Evolutionary conservation across 2,888 invertebrate species (phyloP), one percentile per base, ranked within the genome.

Genomic region (Tachina grossa): DNA sequence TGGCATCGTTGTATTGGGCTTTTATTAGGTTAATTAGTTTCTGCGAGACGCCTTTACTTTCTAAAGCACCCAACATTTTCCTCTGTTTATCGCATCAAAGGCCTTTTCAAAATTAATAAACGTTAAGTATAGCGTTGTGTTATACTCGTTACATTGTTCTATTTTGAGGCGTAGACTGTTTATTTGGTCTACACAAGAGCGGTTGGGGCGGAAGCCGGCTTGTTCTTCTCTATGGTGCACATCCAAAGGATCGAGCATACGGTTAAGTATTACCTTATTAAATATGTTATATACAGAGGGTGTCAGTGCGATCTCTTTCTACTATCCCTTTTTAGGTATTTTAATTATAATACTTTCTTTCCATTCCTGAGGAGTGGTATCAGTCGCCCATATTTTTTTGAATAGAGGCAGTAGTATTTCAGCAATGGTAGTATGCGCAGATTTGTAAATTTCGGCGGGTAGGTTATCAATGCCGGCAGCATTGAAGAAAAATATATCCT

Each of bases 1-100:
- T 55, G 1, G 19, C 11, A 22, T 22, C 10, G 11, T 11, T 55
- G 22, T 55, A 55, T 9, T 55, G 9, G 22, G 19, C 53, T 55
- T 55, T 55, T 16, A 55, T 55, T 19, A 55, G 53, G 19, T 55
- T 55, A 55, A 55, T 55, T 55, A 55, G 10, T 55, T 47, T 47
- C 47, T 31, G 31, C 31, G 3, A 0, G 2, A 31, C 2, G 31
- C 31, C 31, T 9, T 47, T 47, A 1, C 9, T 47, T 13, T 13
- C 47, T 47, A 47, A 4, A 47, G 47, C 9, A 6, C 3, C 47
- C 47, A 1, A 47, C 9, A 47, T 47, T 47, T 47, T 47, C 47
- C 31, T 47, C 47, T 47, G 47, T 13, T 47, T 47, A 13, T 47
- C 47, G 47, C 9, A 47, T 47, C 47, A 47, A 47, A 47, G 47